Percentiles rank a stretch among this genome's conserved stretches.
phyloP scores from a whole-genome alignment of 2,113 vertebrate species.

The Dipodomys ordii region DNA sequence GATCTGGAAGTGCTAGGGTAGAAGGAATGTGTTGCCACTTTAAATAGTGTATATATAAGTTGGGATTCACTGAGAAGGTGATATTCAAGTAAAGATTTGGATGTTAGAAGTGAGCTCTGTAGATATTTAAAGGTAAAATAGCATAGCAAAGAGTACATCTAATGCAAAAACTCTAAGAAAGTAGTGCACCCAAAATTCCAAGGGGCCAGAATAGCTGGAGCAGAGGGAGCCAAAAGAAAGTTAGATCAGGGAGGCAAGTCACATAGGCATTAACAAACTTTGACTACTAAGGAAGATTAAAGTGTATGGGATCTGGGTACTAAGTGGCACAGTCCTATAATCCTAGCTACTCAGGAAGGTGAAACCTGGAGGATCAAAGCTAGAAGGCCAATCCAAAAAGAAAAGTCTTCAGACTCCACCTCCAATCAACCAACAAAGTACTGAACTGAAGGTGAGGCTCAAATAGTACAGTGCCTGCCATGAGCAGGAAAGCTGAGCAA shows the following conservation, averaged over 20 bases:
- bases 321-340: too few species aligned
- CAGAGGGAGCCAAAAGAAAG: background rate
- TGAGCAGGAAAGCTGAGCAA: too few species aligned
- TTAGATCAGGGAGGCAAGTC: background rate
- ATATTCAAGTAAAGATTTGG: background rate
- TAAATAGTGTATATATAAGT: background rate
- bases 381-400: too few species aligned
- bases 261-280: background rate
- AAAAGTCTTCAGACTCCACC: too few species aligned
- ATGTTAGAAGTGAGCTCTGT: background rate
- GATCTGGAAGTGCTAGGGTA: background rate
- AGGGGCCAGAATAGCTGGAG: background rate
- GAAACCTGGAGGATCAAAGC: too few species aligned
- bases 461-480: too few species aligned
- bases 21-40: background rate
- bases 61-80: background rate
- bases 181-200: background rate
- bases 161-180: too few species aligned
- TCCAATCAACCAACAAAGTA: too few species aligned
- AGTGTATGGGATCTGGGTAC: too few species aligned
- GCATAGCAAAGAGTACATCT: background rate
- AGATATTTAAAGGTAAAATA: background rate
- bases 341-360: too few species aligned
- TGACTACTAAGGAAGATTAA: background rate
- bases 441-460: too few species aligned